A percentile compares a stretch with the other conserved stretches of the same genome.
Conservation (phyloP, 1,140 invertebrate species). For the Saxidomus purpurata region DNA sequence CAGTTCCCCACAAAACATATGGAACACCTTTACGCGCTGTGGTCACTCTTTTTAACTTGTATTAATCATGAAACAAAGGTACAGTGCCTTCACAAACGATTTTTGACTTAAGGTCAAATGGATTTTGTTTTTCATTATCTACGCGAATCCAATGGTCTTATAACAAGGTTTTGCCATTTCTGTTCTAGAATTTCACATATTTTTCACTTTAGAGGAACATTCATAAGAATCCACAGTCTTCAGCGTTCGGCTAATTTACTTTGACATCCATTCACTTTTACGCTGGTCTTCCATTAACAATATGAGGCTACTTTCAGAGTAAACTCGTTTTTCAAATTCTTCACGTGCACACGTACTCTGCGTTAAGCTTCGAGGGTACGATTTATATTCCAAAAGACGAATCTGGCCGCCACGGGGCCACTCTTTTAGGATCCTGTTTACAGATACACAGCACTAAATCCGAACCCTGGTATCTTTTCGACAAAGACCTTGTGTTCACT, state of each 20-base stretch:
- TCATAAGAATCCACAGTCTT: constrained; percentile 4
- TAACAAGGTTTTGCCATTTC: too few relatives aligned
- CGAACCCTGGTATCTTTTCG: constrained; percentile 25
- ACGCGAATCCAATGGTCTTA: too few relatives aligned
- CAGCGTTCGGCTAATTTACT: background rate
- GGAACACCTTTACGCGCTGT: too few relatives aligned
- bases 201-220: background rate
- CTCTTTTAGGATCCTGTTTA: background rate
- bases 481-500: constrained; percentile 28
- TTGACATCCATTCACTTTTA: constrained; percentile 16
- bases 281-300: background rate
- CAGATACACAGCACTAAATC: background rate
- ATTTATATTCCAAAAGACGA: background rate
- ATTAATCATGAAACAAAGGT: too few relatives aligned
- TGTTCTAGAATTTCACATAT: background rate
- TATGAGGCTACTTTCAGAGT: background rate
- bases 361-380: background rate
- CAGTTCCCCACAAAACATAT: too few relatives aligned
- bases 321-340: constrained; percentile 2
- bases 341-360: constrained; percentile 2
- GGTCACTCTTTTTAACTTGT: too few relatives aligned
- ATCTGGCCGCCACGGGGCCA: background rate
- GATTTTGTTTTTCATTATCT: too few relatives aligned
- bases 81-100: too few relatives aligned
- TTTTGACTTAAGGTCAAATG: too few relatives aligned